These are phyloP conservation scores for Cervus canadensis DNA, from an alignment of 2,113 vertebrate genomes.

Conservation along the genomic window DNA sequence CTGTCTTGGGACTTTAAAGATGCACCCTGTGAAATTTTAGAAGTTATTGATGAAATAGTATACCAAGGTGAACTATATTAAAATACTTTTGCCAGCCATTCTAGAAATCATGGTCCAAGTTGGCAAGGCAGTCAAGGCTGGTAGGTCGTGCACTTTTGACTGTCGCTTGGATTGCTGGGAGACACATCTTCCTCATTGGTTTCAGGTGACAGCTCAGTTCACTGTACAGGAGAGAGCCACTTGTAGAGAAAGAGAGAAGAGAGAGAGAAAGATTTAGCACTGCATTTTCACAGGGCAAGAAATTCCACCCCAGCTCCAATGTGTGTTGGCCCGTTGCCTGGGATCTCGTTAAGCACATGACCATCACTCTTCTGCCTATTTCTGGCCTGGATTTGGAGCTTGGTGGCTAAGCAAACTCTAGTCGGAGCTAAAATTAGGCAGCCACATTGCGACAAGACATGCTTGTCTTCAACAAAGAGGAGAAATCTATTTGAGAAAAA, in stretches of 20 bases:
- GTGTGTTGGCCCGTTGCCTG: conserved; percentile 83
- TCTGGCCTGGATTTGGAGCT: conserved; percentile 83
- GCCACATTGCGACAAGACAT: conserved; percentile 81
- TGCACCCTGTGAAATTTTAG: conserved; percentile 78
- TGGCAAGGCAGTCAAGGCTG: conserved; percentile 73
- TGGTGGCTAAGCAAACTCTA: conserved; percentile 78
- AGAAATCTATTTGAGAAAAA: conserved; percentile 77
- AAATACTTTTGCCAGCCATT: conserved; percentile 84
- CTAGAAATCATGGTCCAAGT: conserved; percentile 81
- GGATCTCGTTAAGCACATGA: conserved; percentile 86
- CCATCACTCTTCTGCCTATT: conserved; percentile 87
- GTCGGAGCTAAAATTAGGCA: conserved; percentile 88
- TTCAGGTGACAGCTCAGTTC: conserved; percentile 85
- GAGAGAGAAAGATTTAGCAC: conserved; percentile 84
- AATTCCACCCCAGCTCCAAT: conserved; percentile 88
- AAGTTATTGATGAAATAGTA: conserved; percentile 82
- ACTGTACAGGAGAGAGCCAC: conserved; percentile 81
- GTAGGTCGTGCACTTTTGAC: conserved; percentile 82
- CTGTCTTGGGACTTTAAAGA: conserved; percentile 75
- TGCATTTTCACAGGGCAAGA: conserved; percentile 88
- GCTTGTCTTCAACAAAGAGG: conserved; percentile 81
- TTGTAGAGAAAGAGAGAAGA: conserved; percentile 80
- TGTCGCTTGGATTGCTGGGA: conserved; percentile 81
- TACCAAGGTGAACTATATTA: conserved; percentile 82
- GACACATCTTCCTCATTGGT: conserved; percentile 84